Conservation (phyloP, 1,140 invertebrate genomes). For the Thereuonema tuberculata region DNA sequence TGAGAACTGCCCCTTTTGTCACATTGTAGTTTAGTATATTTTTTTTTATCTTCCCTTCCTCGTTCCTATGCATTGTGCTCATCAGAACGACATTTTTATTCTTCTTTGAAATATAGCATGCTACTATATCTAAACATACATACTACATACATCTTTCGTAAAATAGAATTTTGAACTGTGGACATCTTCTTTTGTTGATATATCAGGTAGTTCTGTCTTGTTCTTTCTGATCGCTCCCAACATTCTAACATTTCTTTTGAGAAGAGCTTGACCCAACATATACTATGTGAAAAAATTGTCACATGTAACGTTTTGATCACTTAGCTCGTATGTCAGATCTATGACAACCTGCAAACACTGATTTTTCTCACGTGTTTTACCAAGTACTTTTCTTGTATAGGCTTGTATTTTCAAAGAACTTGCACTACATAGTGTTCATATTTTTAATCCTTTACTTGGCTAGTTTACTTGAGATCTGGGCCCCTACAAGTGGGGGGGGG, state of each 20-base stretch:
- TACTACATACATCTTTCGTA: conserved; percentile 10
- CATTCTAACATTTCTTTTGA: background rate
- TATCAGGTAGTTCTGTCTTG: background rate
- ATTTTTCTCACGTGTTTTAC: conserved; percentile 7
- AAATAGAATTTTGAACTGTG: conserved; percentile 13
- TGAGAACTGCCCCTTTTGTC: conserved; percentile 15
- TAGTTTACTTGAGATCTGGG: background rate
- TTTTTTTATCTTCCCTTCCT: conserved; percentile 9
- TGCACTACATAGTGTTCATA: background rate
- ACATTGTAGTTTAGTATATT: conserved; percentile 16
- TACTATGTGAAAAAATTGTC: conserved; percentile 7
- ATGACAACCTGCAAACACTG: conserved; percentile 6
- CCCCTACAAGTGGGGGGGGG: too few relatives aligned
- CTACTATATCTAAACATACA: too few relatives aligned
- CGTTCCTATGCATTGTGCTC: conserved; percentile 11
- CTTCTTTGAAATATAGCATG: conserved; percentile 20
- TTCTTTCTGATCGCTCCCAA: conserved; percentile 6
- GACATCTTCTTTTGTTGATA: background rate
- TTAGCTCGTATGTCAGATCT: background rate
- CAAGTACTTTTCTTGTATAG: background rate
- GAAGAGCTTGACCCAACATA: background rate
- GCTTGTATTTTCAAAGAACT: background rate
- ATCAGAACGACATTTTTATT: conserved; percentile 13
- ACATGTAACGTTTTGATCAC: conserved; percentile 6
- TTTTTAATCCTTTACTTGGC: background rate